Conservation (phyloP, 2,113 vertebrate species). For the Halcyon senegalensis region DNA sequence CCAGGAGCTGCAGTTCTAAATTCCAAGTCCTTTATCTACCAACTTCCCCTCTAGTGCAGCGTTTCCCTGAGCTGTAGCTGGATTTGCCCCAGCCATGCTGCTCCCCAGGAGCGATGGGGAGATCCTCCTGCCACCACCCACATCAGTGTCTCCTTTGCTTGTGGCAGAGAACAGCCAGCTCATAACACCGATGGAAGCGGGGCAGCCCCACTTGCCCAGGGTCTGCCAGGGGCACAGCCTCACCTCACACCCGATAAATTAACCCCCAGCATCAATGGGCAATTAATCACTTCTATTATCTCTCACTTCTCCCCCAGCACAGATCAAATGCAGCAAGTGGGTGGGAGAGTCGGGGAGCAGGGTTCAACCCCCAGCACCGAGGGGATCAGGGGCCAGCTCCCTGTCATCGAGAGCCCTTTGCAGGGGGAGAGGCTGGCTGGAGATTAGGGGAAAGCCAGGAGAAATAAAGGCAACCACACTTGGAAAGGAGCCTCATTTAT, state of each 20-base stretch:
- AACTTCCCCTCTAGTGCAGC: not conserved
- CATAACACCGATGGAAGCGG: rapidly evolving
- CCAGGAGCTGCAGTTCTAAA: not conserved
- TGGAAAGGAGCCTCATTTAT: not conserved
- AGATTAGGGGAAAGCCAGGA: not conserved
- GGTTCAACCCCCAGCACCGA: not conserved
- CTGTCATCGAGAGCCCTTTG: rapidly evolving
- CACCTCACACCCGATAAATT: not conserved
- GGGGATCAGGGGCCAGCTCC: not conserved
- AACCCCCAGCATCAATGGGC: not conserved
- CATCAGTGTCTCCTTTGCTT: rapidly evolving
- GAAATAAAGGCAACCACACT: not conserved
- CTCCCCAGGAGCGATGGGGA: rapidly evolving
- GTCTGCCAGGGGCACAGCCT: not conserved
- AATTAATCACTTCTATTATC: not conserved
- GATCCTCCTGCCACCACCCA: not conserved
- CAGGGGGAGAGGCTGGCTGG: not conserved
- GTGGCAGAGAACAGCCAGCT: rapidly evolving
- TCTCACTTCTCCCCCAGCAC: not conserved
- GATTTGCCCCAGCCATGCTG: not conserved
- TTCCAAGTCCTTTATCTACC: not conserved
- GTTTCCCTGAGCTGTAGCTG: not conserved
- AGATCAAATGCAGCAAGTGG: not conserved
- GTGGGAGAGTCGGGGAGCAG: not conserved
- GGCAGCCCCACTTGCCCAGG: not conserved